Base-by-base conservation (phyloP, 1,140 invertebrate genomes). In the Pseudomyrmex gracilis region DNA sequence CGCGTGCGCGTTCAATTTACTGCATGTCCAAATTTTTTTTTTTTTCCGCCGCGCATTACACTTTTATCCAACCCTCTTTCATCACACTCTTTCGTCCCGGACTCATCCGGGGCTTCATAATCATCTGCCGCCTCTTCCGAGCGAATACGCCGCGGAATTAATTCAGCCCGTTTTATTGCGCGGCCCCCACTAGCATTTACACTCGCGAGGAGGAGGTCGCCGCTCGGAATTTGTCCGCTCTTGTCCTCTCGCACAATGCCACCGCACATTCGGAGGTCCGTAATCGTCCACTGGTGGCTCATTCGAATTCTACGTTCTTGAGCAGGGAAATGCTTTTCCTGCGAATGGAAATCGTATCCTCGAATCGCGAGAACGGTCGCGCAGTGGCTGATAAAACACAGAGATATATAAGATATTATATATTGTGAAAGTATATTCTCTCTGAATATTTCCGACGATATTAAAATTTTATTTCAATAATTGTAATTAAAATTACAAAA, bases 121-220 rank as follows among this genome's bases (percentile, higher is more conserved):
- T 83, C 82, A 83, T 83, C 43, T 67, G 43, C 73, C 61, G 73
- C 51, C 64, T 83, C 63, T 77, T 73, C 58, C 71, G 61, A 51
- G 53, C 43, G 82, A 77, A 60, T 77, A 77, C 73, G 55, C 73
- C 71, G 87, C 70, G 58, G 76, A 76, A 88, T 88, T 87, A 85
- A 88, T 88, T 88, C 86, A 73, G 86, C 66, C 66, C 43, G 87
- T 78, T 87, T 88, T 88, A 88, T 85, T 85, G 80, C 76, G 55
- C 60, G 71, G 57, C 73, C 57, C 71, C 34, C 34, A 17, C 22
- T 34, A 86, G 53, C 84, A 70, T 86, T 87, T 83, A 77, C 67
- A 71, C 49, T 68, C 80, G 64, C 43, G 57, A 49, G 70, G 61
- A 88, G 63, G 68, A 88, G 63, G 73, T 88, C 58, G 8, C 12